Percentiles rank a stretch among this genome's conserved stretches.
Evolutionary conservation across 2,888 invertebrate species (phyloP).

Genomic region (Pycnomerus fuliginosus): DNA sequence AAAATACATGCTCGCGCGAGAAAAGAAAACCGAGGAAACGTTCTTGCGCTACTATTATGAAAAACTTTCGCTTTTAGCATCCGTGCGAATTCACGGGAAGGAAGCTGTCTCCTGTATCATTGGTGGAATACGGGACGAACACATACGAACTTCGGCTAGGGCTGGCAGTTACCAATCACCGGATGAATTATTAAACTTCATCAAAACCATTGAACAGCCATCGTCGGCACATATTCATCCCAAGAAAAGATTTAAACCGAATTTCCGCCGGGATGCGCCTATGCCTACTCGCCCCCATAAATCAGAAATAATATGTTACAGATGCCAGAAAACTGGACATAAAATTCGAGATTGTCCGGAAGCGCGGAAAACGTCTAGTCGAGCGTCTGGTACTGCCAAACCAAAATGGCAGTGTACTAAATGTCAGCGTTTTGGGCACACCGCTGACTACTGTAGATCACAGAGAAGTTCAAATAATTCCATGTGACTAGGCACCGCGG

Average conservation of each 20-base stretch:
- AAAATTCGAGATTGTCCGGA: too few relatives aligned
- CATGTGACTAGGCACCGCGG: too few relatives aligned
- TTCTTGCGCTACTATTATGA: not conserved
- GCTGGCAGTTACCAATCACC: not conserved
- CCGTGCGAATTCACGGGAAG: not conserved
- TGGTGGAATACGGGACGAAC: not conserved
- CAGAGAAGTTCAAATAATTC: too few relatives aligned
- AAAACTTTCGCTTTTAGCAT: not conserved
- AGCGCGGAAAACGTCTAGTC: too few relatives aligned
- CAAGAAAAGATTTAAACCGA: too few relatives aligned
- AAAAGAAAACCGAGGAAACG: not conserved
- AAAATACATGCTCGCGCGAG: not conserved
- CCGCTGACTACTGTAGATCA: not conserved
- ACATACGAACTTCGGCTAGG: not conserved
- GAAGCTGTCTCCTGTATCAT: not conserved
- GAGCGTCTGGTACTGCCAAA: too few relatives aligned
- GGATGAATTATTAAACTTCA: not conserved
- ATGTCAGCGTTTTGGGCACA: not conserved
- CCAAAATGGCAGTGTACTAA: not conserved
- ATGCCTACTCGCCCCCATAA: too few relatives aligned
- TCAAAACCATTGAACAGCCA: not conserved
- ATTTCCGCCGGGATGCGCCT: too few relatives aligned
- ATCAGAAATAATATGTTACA: too few relatives aligned
- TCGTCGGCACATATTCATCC: too few relatives aligned
- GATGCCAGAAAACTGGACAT: too few relatives aligned